Evolutionary conservation across 2,888 invertebrate species (phyloP), one percentile per base, ranked within the genome.

Genomic region (Drosophila fungiperda): DNA sequence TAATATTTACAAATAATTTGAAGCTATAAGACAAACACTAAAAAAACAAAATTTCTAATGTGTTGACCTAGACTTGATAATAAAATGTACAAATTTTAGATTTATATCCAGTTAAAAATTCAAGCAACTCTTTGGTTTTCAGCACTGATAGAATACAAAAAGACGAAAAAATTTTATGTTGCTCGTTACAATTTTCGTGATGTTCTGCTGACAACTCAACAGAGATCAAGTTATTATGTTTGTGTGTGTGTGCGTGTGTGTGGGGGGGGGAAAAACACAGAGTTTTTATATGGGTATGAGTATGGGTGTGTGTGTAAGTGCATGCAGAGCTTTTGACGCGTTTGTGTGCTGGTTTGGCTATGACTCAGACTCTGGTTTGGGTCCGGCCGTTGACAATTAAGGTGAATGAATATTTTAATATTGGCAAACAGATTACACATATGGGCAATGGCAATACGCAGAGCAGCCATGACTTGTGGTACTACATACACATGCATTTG

Each of bases 341-440:
- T 80, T 78, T 75, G 65, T 66, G 66, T 67, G 50, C 55, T 53
- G 69, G 68, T 54, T 23, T 29, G 59, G 60, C 57, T 59, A 59
- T 35, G 62, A 15, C 61, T 33, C 50, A 32, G 63, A 33, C 20
- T 62, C 49, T 32, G 35, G 35, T 32, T 26, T 42, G 53, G 52
- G 53, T 57, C 64, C 65, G 76, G 67, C 89, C 87, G 85, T 89
- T 87, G 87, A 87, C 87, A 87, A 87, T 87, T 89, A 87, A 89
- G 87, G 87, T 83, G 87, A 82, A 87, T 87, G 89, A 87, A 87
- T 87, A 87, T 87, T 87, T 87, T 87, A 87, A 87, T 87, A 89
- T 87, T 87, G 89, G 85, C 89, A 87, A 87, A 89, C 89, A 87
- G 87, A 87, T 87, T 89, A 87, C 89, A 80, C 84, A 89, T 89